Base-by-base conservation (phyloP, 2,113 vertebrate species). In the Lampris incognitus region DNA sequence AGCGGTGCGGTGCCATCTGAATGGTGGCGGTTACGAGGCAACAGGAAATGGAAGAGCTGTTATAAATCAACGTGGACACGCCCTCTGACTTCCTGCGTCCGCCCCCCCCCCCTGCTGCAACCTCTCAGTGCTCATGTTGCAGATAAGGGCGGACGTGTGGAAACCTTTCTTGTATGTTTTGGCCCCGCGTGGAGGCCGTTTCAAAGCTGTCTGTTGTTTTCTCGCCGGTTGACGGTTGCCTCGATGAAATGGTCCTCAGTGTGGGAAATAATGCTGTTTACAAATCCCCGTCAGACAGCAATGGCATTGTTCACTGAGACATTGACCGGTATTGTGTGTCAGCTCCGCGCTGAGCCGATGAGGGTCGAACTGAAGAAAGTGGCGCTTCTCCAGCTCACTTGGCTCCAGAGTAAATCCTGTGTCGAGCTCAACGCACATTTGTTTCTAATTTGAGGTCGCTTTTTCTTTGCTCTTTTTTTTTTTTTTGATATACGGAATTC, bases 181-280 rank as follows among this genome's bases (percentile, higher is more conserved):
- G 41, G 40, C 4, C 41, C 46, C 11, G 8, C 36, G 13, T 24
- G 7, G 8, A 13, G 51, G n/a, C 0, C 6, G 71, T 49, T 54
- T 64, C 83, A 67, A 38, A 78, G 79, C 69, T 52, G 61, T 72
- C 1, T 5, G 59, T 11, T 0, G 24, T 24, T 66, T 85, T 86
- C 82, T 72, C 66, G 64, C 50, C 3, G 38, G n/a, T 4, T 72
- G 41, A 70, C 24, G 5, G 68, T 74, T 72, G 69, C 62, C 39
- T 41, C 65, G 42, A 67, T 54, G 3, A 5, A 42, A 3, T 1
- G 1, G 6, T 44, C 62, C 51, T 5, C 5, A 2, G 38, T 8
- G 44, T 0, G 2, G 10, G 65, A 62, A 51, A 51, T 74, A 40
- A 83, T 81, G 9, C 62, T 42, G 65, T 54, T 67, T 51, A 51